Percentiles rank a stretch among this genome's conserved stretches.
phyloP scores from a whole-genome alignment of 2,888 invertebrate genomes.

The Punctoribates punctum region DNA sequence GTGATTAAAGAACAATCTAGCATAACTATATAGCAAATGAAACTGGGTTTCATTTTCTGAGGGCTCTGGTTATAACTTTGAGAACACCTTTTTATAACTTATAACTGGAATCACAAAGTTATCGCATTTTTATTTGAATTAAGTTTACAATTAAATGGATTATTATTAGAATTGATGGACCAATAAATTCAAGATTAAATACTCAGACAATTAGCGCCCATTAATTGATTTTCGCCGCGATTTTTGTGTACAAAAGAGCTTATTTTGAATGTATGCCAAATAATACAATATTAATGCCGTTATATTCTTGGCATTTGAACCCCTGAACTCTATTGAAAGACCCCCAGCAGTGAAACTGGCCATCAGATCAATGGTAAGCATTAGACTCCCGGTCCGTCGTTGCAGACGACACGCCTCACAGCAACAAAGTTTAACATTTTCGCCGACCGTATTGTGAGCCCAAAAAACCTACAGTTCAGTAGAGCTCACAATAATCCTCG shows the following conservation, averaged over 20 bases:
- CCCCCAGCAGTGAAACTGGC: slow-evolving; percentile 21
- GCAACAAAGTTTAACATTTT: slow-evolving; percentile 16
- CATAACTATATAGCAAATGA: too few relatives aligned
- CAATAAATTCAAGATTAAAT: neutral
- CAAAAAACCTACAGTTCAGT: slow-evolving; percentile 12
- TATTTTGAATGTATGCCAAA: neutral
- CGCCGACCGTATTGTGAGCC: neutral
- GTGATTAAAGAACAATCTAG: too few relatives aligned
- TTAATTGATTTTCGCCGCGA: neutral
- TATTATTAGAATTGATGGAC: too few relatives aligned
- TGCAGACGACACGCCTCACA: slow-evolving; percentile 25
- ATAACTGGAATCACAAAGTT: too few relatives aligned
- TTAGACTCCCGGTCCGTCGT: slow-evolving; percentile 13
- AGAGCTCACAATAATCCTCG: slow-evolving; percentile 15
- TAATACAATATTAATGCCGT: slow-evolving; percentile 9
- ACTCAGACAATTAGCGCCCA: neutral
- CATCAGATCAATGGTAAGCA: neutral
- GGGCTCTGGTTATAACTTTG: too few relatives aligned
- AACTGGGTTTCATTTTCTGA: too few relatives aligned
- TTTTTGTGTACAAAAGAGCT: neutral
- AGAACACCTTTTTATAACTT: too few relatives aligned
- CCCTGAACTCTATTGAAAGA: slow-evolving; percentile 11
- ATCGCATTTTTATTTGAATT: too few relatives aligned
- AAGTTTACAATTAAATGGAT: too few relatives aligned
- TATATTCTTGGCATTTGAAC: slow-evolving; percentile 22